Evolutionary conservation across 2,797 vertebrate genomes (phyloP), one percentile per base, ranked within the genome.

Genomic region (Spatula clypeata): DNA sequence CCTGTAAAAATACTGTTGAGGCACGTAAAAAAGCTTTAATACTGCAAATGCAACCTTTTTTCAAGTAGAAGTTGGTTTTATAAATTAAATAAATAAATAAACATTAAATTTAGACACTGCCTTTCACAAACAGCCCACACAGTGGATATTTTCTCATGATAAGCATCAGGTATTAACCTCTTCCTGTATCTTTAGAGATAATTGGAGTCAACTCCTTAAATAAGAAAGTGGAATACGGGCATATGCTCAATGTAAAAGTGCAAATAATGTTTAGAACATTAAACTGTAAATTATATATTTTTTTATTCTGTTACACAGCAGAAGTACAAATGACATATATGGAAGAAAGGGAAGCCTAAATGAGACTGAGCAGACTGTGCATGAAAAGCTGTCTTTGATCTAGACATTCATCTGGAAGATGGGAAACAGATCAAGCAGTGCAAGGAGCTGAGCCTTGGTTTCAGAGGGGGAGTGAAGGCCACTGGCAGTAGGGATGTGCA

Each of bases 151-250:
- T 95, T 91, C 69, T 90, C 32, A 62, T 58, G 36, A 64, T 76
- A 91, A 88, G 36, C 73, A 86, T 90, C 70, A 96, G 88, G 93
- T 95, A 86, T 77, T 93, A 95, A 83, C 58, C 72, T 74, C 32
- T 83, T 67, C 31, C 75, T 72, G 7, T 36, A 83, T 84, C 49
- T 85, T 89, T 42, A 64, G 71, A 93, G 55, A 79, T 79, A 92
- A 93, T 3, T 82, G 19, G 20, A 93, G 38, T 16, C 13, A 71
- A 1, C 11, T 94, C 80, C 82, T 57, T 88, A 47, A 62, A 70
- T 94, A 90, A 79, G 20, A 65, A 88, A 94, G 75, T 19, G 5
- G 55, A 91, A 93, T 42, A 55, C 26, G 24, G 67, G 67, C 84
- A 87, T 87, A 88, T 89, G 84, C 73, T 92, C 67, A 74, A 31